Conservation (phyloP, 2,888 invertebrate genomes). For the Melipona beecheii region DNA sequence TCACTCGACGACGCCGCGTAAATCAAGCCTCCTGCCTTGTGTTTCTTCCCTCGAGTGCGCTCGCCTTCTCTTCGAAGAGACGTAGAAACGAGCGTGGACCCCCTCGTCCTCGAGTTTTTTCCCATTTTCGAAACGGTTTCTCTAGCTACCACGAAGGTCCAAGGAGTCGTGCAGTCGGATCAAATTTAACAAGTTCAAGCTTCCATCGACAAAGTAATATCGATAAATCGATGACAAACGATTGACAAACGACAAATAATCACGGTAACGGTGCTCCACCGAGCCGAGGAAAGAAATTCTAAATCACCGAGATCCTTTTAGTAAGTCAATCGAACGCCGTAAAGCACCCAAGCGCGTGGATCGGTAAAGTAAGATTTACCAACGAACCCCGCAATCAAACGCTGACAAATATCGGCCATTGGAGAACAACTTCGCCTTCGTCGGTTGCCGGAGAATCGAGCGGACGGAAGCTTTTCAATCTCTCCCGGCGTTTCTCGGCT, state of each 20-base stretch:
- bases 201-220: too few species aligned
- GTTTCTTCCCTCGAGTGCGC: slow-evolving; percentile 20
- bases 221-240: not conserved
- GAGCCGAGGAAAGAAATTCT: not conserved
- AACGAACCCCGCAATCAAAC: slow-evolving; percentile 22
- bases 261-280: not conserved
- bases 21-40: slow-evolving; percentile 55
- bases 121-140: not conserved
- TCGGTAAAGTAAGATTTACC: slow-evolving; percentile 20
- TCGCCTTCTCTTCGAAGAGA: slow-evolving; percentile 6
- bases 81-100: not conserved
- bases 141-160: too few species aligned
- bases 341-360: not conserved
- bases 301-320: not conserved
- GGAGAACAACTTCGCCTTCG: slow-evolving; percentile 6
- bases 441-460: slow-evolving; percentile 12
- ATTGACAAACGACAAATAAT: not conserved
- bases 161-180: too few species aligned
- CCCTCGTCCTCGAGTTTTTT: not conserved
- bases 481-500: slow-evolving; percentile 8
- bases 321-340: not conserved
- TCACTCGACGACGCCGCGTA: slow-evolving; percentile 47
- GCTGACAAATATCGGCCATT: slow-evolving; percentile 40
- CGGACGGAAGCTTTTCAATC: slow-evolving; percentile 39
- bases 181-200: too few species aligned